Percentiles rank a stretch among this genome's conserved stretches.
Evolutionary conservation across 2,888 invertebrate genomes (phyloP).

Genomic region (Synergus japonicus): DNA sequence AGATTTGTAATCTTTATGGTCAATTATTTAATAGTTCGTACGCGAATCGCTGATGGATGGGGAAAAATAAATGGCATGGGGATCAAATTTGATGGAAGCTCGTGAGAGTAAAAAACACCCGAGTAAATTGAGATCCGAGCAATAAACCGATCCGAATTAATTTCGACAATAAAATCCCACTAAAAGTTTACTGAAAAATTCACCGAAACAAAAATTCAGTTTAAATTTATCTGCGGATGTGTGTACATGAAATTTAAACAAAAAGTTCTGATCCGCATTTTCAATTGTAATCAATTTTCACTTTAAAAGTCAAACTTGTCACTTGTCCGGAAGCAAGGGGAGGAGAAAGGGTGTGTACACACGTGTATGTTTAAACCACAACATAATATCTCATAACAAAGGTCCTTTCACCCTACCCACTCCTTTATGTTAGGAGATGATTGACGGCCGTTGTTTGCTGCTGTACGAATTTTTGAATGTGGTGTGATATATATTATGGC

Average conservation of each 20-base stretch:
- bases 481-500: conserved; percentile 8
- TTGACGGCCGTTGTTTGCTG: conserved; percentile 63
- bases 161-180: not conserved
- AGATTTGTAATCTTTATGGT: conserved; percentile 40
- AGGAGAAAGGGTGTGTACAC: conserved; percentile 38
- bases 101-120: not conserved
- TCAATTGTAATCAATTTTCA: conserved; percentile 14
- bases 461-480: conserved; percentile 48
- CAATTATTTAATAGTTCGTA: conserved; percentile 40
- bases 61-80: conserved; percentile 14
- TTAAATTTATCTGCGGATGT: not conserved
- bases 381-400: conserved; percentile 59
- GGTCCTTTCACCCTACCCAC: conserved; percentile 57
- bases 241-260: not conserved
- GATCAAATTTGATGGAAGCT: conserved; percentile 31
- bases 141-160: not conserved
- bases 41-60: conserved; percentile 34
- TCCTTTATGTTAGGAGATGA: conserved; percentile 55
- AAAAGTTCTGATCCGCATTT: not conserved
- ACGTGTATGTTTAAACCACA: conserved; percentile 57
- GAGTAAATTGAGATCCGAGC: conserved; percentile 17
- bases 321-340: conserved; percentile 37
- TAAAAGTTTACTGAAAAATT: not conserved
- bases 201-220: not conserved
- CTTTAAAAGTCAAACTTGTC: conserved; percentile 24